phyloP scores from a whole-genome alignment of 2,888 invertebrate species.

The Drosophila anceps region DNA sequence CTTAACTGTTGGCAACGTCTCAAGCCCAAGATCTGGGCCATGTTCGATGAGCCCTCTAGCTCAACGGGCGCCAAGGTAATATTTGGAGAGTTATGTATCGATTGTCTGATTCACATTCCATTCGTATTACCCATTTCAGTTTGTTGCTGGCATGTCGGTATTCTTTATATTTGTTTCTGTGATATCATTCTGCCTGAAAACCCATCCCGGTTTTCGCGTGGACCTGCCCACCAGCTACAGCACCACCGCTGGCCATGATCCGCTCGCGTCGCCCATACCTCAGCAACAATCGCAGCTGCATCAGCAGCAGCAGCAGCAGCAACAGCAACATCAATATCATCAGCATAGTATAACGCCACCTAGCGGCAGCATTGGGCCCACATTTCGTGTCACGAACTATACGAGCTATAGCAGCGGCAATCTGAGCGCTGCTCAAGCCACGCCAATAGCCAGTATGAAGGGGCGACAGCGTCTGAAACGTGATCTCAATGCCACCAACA shows the following conservation, averaged over 20 bases:
- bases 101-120: not conserved
- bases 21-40: constrained; percentile 96
- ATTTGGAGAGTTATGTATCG: no score
- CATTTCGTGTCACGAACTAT: constrained; percentile 81
- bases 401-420: constrained; percentile 78
- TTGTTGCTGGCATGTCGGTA: constrained; percentile 95
- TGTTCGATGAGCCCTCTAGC: constrained; percentile 98
- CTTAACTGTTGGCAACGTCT: constrained; percentile 95
- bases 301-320: constrained; percentile 51
- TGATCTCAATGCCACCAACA: constrained; percentile 65
- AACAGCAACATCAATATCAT: constrained; percentile 61
- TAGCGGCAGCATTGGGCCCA: constrained; percentile 72
- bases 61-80: constrained; percentile 95
- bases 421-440: constrained; percentile 71
- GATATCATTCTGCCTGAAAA: constrained; percentile 97
- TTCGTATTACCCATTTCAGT: constrained; percentile 86
- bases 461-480: constrained; percentile 79
- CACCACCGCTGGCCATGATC: constrained; percentile 61
- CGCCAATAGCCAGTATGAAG: constrained; percentile 78
- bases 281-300: constrained; percentile 56
- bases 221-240: constrained; percentile 83
- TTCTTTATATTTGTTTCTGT: constrained; percentile 99
- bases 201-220: constrained; percentile 94
- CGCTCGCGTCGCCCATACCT: constrained; percentile 72
- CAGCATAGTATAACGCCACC: constrained; percentile 71